Evolutionary conservation across 2,888 invertebrate species (phyloP), one percentile per base, ranked within the genome.

Genomic region (Xylota segnis): DNA sequence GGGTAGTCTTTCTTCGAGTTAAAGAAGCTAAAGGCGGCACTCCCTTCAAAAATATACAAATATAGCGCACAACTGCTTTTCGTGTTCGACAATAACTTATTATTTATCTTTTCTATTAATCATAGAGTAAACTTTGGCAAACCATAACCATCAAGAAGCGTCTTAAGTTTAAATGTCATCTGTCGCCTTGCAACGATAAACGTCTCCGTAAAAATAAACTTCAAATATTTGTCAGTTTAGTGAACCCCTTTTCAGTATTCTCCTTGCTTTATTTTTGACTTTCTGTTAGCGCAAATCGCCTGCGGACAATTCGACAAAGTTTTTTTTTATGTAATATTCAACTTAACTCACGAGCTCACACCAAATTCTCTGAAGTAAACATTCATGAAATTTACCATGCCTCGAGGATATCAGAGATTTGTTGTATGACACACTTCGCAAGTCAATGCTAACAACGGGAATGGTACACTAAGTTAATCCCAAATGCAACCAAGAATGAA

Each of bases 401-500:
- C 61, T 61, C 6, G 18, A 18, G 43, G 61, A 18, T 43, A 43
- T 43, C 40, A 23, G 18, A 9, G 12, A 14, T 43, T 43, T 43
- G 43, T 43, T 43, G 3, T 43, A 14, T 43, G 0, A 14, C 14
- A 43, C 43, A 43, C 43, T 14, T 43, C 14, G 6, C 43, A 43
- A 43, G 43, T 43, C 58, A 58, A 37, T 40, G 14, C 37, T n/a
- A 40, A 40, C 37, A 54, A 52, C 40, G 27, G 37, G 40, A 54
- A 27, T 29, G 37, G 4, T 16, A 52, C 16, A 54, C 32, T 40
- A 54, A 54, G 54, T 40, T 37, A 68, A 54, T 68, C 27, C 54
- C 68, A 68, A 68, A 68, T 68, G 68, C 68, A 68, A 18, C 68
- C 45, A 32, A 56, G 32, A 58, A 47, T 27, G 34, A 58, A 45